Evolutionary conservation across 2,797 vertebrate species (phyloP).

Genomic region (Australoheros facetus): DNA sequence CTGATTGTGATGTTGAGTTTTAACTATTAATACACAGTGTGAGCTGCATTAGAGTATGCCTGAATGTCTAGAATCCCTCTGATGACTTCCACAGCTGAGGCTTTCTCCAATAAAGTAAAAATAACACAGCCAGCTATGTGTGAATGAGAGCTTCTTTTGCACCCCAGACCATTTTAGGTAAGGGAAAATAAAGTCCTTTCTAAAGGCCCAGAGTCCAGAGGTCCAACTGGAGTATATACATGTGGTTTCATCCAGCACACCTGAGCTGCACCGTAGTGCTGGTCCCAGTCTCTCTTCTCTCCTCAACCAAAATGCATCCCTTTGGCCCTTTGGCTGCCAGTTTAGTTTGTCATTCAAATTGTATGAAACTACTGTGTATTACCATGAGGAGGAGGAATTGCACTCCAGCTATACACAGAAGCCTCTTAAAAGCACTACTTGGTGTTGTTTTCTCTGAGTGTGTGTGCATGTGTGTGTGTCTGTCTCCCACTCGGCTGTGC

Average conservation of each 20-base stretch:
- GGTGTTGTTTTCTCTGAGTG: constrained; percentile 43
- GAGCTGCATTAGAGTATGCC: constrained; percentile 50
- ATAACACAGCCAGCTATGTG: constrained; percentile 65
- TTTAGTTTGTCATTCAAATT: constrained; percentile 72
- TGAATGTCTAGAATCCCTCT: constrained; percentile 56
- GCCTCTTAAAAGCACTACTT: constrained; percentile 56
- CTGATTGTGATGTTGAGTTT: constrained; percentile 66
- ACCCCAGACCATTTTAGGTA: constrained; percentile 68
- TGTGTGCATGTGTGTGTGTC: background rate
- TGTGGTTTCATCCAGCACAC: constrained; percentile 53
- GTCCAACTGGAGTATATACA: constrained; percentile 37
- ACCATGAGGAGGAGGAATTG: constrained; percentile 47
- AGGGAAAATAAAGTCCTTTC: constrained; percentile 65
- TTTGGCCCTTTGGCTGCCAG: constrained; percentile 40
- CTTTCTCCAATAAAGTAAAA: constrained; percentile 78
- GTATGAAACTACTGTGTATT: constrained; percentile 67
- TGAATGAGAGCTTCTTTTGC: constrained; percentile 62
- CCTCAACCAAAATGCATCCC: constrained; percentile 13
- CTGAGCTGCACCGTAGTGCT: constrained; percentile 37
- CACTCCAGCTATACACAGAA: constrained; percentile 40
- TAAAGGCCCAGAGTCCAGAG: constrained; percentile 44
- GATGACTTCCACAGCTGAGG: constrained; percentile 64
- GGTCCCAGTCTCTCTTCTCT: constrained; percentile 37
- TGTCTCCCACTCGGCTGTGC: constrained; percentile 32
- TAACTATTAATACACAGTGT: constrained; percentile 70